Conservation (phyloP, 2,797 vertebrate genomes). For the Brachyrhaphis roseni region DNA sequence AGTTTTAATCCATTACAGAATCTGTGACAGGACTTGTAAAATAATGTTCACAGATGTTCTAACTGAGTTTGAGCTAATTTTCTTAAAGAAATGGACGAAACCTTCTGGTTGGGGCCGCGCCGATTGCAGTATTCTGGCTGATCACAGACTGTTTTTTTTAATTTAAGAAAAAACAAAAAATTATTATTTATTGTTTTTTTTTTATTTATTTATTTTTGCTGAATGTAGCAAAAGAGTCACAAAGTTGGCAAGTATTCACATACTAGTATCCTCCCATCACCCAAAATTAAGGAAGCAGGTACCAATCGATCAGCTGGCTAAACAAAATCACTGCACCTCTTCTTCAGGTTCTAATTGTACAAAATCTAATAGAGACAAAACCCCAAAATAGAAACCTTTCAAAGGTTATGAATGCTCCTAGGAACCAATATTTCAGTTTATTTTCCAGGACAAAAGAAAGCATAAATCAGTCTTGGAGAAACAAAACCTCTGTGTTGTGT, state of each 20-base stretch:
- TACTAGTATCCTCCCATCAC: too few relatives aligned
- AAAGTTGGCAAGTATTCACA: neutral
- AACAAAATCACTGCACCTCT: too few relatives aligned
- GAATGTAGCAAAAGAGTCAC: too few relatives aligned
- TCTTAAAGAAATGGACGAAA: neutral
- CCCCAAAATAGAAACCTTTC: neutral
- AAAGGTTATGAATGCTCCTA: neutral
- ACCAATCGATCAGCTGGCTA: too few relatives aligned
- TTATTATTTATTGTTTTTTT: too few relatives aligned
- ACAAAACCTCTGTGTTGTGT: constrained; percentile 9
- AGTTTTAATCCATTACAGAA: neutral
- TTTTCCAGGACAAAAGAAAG: neutral
- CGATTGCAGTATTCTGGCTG: too few relatives aligned
- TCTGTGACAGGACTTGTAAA: neutral
- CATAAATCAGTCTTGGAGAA: neutral
- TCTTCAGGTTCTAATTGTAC: neutral
- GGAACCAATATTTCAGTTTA: neutral
- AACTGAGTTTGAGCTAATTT: neutral
- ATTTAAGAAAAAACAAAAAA: too few relatives aligned
- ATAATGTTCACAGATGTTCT: neutral
- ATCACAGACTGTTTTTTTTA: too few relatives aligned
- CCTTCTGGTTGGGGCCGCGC: too few relatives aligned
- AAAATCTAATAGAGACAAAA: neutral
- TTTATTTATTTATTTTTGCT: too few relatives aligned
- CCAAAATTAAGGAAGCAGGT: neutral